These are phyloP conservation scores for Caranx ignobilis DNA, from an alignment of 2,113 vertebrate genomes.

Conservation along the genomic window DNA sequence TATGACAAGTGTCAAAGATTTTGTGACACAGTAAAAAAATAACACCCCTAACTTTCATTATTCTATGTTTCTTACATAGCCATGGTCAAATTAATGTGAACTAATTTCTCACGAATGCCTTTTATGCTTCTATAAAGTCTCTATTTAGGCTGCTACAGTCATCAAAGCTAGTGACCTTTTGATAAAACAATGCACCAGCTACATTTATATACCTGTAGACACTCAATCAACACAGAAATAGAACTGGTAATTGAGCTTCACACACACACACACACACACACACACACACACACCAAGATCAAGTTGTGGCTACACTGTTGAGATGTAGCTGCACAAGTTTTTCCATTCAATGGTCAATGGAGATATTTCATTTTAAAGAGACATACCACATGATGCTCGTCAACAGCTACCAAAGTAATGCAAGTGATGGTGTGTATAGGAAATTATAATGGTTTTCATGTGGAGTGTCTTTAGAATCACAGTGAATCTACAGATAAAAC, in stretches of 20 bases:
- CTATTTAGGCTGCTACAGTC: not conserved
- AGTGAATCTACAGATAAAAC: conserved; percentile 6
- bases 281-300: conserved; percentile 3
- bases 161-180: conserved; percentile 10
- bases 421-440: conserved; percentile 11
- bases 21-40: not conserved
- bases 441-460: conserved; percentile 36
- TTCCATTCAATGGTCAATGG: not conserved
- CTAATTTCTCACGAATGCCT: not conserved
- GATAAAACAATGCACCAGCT: conserved; percentile 23
- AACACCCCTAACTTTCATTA: not conserved
- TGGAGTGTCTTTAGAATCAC: not conserved
- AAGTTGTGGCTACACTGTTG: conserved; percentile 25
- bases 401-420: conserved; percentile 23
- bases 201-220: not conserved
- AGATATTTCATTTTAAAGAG: conserved; percentile 11
- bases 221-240: conserved; percentile 35
- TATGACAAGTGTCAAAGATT: conserved; percentile 13
- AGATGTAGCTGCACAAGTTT: conserved; percentile 1
- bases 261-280: not conserved
- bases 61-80: not conserved
- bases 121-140: not conserved
- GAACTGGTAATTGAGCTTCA: conserved; percentile 9
- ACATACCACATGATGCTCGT: conserved; percentile 24
- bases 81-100: not conserved